Conservation (phyloP, 1,140 invertebrate genomes). For the Plodia interpunctella region DNA sequence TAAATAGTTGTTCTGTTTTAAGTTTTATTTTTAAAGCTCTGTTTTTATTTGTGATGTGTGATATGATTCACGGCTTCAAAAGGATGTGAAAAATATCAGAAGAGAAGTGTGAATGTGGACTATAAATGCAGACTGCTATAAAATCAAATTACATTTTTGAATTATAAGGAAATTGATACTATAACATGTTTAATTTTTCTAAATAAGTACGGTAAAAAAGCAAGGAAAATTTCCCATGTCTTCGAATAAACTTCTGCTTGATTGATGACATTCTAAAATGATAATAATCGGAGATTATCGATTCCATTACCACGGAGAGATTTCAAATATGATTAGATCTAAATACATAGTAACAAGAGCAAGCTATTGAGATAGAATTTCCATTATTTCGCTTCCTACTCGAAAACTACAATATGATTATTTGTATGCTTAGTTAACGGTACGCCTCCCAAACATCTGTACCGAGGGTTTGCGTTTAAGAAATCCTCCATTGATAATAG, state of each 20-base stretch:
- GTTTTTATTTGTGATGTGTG: background rate
- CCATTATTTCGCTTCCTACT: slow-evolving; percentile 22
- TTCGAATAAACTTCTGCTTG: background rate
- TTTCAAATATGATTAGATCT: background rate
- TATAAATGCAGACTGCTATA: too few species aligned
- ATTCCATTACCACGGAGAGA: slow-evolving; percentile 5
- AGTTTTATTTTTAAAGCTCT: background rate
- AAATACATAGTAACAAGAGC: background rate
- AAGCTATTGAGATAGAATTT: background rate
- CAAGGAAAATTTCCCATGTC: too few species aligned
- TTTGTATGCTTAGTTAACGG: slow-evolving; percentile 57
- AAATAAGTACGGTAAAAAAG: too few species aligned
- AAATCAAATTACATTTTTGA: too few species aligned
- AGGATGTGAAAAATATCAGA: too few species aligned
- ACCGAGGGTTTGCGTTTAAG: slow-evolving; percentile 32
- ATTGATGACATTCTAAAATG: background rate
- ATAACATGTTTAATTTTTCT: too few species aligned
- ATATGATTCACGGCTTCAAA: too few species aligned
- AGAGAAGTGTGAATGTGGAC: too few species aligned
- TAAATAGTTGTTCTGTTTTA: slow-evolving; percentile 6
- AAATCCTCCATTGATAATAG: slow-evolving; percentile 47
- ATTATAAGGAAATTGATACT: too few species aligned
- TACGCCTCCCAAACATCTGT: slow-evolving; percentile 65
- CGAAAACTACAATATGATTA: slow-evolving; percentile 41
- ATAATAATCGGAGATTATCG: background rate